phyloP scores from a whole-genome alignment of 2,888 invertebrate genomes.

The Aporophyla nigra region DNA sequence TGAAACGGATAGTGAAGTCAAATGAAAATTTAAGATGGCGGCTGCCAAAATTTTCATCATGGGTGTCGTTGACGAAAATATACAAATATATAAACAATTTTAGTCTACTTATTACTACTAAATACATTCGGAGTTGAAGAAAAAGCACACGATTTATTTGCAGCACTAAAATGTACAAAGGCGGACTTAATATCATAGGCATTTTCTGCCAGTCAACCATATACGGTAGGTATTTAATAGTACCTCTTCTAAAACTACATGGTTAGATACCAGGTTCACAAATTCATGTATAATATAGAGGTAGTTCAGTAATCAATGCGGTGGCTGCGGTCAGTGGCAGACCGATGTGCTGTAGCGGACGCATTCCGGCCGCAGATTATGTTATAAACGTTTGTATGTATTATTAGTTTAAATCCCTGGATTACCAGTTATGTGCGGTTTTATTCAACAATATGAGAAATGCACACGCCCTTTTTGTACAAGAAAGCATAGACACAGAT shows the following conservation, averaged over 20 bases:
- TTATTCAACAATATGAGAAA: background rate
- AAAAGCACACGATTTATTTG: background rate
- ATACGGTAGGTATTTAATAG: background rate
- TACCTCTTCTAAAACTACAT: background rate
- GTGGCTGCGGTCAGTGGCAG: conserved; percentile 39
- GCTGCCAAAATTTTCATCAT: too few relatives aligned
- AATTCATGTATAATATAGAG: conserved; percentile 5
- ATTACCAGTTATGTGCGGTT: background rate
- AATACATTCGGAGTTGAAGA: too few relatives aligned
- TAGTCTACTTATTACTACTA: too few relatives aligned
- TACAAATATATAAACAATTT: too few relatives aligned
- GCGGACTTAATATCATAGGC: background rate
- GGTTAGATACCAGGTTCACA: background rate
- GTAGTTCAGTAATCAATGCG: conserved; percentile 29
- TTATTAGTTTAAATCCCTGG: background rate
- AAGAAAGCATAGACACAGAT: background rate
- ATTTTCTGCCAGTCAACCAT: background rate
- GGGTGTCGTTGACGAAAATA: too few relatives aligned
- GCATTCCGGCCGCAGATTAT: conserved; percentile 33
- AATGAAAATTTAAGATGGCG: too few relatives aligned
- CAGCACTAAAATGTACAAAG: background rate
- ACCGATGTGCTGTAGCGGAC: conserved; percentile 20
- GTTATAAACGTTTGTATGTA: conserved; percentile 20
- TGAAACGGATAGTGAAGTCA: too few relatives aligned
- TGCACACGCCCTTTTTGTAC: background rate